Base-by-base conservation (phyloP, 1,140 invertebrate species). In the Teleogryllus occipitalis region DNA sequence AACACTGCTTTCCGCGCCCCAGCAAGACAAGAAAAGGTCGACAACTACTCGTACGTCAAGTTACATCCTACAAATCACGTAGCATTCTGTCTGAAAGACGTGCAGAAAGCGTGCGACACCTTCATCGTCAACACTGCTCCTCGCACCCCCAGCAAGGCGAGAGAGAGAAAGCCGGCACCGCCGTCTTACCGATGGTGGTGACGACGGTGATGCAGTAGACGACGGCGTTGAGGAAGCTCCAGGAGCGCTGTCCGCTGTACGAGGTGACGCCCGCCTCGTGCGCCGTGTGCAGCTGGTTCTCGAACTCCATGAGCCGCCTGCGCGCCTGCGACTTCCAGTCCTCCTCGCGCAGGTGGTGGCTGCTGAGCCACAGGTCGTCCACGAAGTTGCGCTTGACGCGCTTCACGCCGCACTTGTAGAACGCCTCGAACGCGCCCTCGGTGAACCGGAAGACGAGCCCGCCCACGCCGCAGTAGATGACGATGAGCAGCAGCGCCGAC, bases 141-240 rank as follows among this genome's bases (percentile, higher is more conserved):
- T 72, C 14, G 2, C 14, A n/a, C 14, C n/a, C 14, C 21, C 72
- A 10, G 72, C 15, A 21, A 7, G 27, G 75, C 8, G 46, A 14
- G 10, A 10, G 8, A 76, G 18, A 47, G 75, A 8, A 10, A 4
- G 75, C 0, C 0, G 15, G 0, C 18, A 2, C 48, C 6, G 18
- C 1, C 14, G 27, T 8, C 79, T 93, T 91, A 97, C 96, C 97
- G 87, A 98, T 98, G 27, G 97, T 98, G 18, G 97, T 97, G 82
- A 97, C 90, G 81, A 98, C 90, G 78, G 96, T 97, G 82, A 97
- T 88, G 84, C 94, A 96, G 87, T 96, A 99, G 80, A 97, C 92
- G 79, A 98, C 90, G 0, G 96, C 93, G 85, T 98, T 97, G 85
- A 96, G 89, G 87, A 97, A 98, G 82, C 92, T 96, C 96, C 97